A percentile compares a stretch with the other conserved stretches of the same genome.
These are phyloP conservation scores for Bufo gargarizans DNA, from an alignment of 2,113 vertebrate genomes.

Conservation along the genomic window DNA sequence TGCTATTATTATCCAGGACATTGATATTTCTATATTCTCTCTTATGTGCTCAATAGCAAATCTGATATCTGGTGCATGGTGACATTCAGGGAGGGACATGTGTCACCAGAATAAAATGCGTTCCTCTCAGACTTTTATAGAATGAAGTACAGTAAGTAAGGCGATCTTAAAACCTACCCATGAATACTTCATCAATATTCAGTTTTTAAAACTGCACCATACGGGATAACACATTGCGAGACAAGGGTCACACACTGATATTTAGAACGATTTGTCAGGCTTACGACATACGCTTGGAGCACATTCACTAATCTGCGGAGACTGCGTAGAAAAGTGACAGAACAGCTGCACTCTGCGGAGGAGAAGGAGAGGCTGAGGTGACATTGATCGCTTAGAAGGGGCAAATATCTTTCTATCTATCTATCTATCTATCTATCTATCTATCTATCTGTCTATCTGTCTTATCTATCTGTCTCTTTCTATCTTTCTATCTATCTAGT, in stretches of 20 bases:
- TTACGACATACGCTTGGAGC: slow-evolving; percentile 6
- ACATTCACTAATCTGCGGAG: not conserved
- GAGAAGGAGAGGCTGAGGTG: not conserved
- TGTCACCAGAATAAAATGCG: not conserved
- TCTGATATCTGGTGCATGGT: not conserved
- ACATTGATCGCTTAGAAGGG: too few species aligned
- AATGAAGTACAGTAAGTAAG: slow-evolving; percentile 28
- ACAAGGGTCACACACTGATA: slow-evolving; percentile 42
- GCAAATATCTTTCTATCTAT: too few species aligned
- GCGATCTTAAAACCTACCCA: not conserved
- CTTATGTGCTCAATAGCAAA: not conserved
- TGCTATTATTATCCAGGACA: not conserved
- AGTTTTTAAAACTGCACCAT: slow-evolving; percentile 22
- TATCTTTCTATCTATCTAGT: too few species aligned
- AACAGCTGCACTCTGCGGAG: not conserved
- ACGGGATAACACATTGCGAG: slow-evolving; percentile 38
- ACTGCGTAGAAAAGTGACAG: slow-evolving; percentile 8
- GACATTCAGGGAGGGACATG: not conserved
- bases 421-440: not conserved
- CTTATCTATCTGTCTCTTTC: too few species aligned
- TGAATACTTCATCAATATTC: slow-evolving; percentile 26
- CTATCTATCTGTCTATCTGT: too few species aligned
- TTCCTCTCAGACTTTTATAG: slow-evolving; percentile 1
- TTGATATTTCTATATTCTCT: not conserved
- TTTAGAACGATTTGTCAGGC: slow-evolving; percentile 42